Percentiles rank a stretch among this genome's conserved stretches.
phyloP scores from a whole-genome alignment of 2,113 vertebrate genomes.

The Gopherus flavomarginatus region DNA sequence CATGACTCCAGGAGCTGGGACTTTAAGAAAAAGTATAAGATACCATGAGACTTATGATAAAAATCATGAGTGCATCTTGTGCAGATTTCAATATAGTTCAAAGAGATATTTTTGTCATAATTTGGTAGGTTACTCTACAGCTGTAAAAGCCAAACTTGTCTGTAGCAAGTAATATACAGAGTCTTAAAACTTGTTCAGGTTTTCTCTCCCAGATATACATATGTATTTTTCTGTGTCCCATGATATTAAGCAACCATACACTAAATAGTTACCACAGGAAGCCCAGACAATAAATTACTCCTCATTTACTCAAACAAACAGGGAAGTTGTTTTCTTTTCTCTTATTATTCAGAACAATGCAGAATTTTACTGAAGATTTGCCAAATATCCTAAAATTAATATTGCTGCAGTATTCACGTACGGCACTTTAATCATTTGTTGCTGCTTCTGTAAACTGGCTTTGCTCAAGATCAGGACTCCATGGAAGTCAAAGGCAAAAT shows the following conservation, averaged over 20 bases:
- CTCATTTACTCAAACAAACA: not conserved
- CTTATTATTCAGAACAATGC: not conserved
- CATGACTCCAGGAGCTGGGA: not conserved
- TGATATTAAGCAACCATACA: not conserved
- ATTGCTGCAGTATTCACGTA: not conserved
- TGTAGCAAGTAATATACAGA: not conserved
- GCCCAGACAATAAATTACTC: not conserved
- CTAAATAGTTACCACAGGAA: not conserved
- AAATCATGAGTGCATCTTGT: not conserved
- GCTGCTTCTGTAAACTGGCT: not conserved
- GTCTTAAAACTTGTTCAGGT: not conserved
- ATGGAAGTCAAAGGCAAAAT: constrained; percentile 15
- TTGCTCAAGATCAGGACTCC: constrained; percentile 6
- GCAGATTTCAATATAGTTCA: not conserved
- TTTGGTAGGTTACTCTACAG: not conserved
- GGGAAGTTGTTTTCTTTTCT: not conserved
- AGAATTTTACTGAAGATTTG: not conserved
- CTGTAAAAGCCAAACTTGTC: not conserved
- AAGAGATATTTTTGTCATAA: not conserved
- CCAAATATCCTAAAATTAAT: not conserved
- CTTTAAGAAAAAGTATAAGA: fast-evolving
- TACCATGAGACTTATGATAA: not conserved
- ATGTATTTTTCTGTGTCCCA: not conserved
- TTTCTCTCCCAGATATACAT: not conserved
- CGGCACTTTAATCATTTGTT: not conserved